These are phyloP conservation scores for Rhinatrema bivittatum DNA, from an alignment of 2,797 vertebrate species.

Conservation along the genomic window DNA sequence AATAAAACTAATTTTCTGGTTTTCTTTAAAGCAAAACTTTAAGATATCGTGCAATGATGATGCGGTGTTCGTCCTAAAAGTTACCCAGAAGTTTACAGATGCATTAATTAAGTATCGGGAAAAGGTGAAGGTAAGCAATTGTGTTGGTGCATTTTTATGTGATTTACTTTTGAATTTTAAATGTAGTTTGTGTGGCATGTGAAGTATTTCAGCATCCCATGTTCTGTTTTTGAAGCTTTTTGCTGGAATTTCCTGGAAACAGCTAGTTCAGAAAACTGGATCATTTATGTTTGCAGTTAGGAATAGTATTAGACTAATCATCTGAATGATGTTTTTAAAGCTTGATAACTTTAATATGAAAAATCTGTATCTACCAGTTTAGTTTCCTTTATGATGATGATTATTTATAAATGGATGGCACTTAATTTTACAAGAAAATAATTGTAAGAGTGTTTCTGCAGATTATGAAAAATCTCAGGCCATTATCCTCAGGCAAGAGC, in stretches of 20 bases:
- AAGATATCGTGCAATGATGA: slow-evolving; percentile 71
- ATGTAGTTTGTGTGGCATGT: slow-evolving; percentile 37
- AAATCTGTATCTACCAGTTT: not conserved
- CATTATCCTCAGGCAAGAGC: no score
- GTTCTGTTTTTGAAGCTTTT: not conserved
- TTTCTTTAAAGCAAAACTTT: slow-evolving; percentile 61
- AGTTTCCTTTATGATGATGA: not conserved
- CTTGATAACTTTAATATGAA: no score
- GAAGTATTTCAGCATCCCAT: slow-evolving; percentile 15
- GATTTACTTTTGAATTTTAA: no score
- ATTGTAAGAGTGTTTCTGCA: no score
- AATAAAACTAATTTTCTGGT: no score
- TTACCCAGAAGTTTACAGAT: slow-evolving; percentile 76
- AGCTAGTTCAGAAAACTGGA: not conserved
- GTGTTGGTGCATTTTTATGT: no score
- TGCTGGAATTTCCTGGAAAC: not conserved
- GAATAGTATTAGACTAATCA: no score
- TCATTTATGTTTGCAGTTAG: no score
- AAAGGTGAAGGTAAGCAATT: no score
- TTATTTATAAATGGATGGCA: not conserved
- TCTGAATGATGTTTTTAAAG: no score
- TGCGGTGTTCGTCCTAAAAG: slow-evolving; percentile 75
- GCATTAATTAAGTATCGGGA: slow-evolving; percentile 75
- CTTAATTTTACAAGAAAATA: no score
- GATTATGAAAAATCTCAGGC: no score